Base-by-base conservation (phyloP, 2,888 invertebrate species). In the Ischnura elegans region DNA sequence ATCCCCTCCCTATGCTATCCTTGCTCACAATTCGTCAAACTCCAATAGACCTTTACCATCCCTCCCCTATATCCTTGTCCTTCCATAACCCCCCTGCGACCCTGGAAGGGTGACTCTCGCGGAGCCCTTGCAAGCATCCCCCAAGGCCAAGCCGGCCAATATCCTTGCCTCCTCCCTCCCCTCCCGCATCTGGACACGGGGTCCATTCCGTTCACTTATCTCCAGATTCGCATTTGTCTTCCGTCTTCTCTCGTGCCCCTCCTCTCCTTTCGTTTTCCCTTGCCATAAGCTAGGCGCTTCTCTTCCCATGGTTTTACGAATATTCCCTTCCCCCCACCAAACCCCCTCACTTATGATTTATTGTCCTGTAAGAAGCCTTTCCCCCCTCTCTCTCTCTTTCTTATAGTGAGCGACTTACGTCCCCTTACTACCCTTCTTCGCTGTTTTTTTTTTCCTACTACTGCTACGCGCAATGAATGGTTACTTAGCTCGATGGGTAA, bases 181-280 rank as follows among this genome's bases (percentile, higher is more conserved):
- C 61, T n/a, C 61, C 2, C 10, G 8, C 21, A 61, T 29, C 87
- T n/a, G 13, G 85, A 86, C 86, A 25, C 36, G 43, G 76, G 61
- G 90, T 90, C 90, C 90, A 90, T 90, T 61, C 61, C 90, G 90
- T 90, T 90, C 90, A 90, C 90, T 90, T 90, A 90, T 90, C 90
- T 90, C 43, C 66, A 61, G 90, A 90, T 90, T 90, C 90, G 61
- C 55, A 90, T 90, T 90, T 90, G 90, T 90, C 90, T 90, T 90
- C 90, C 61, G 55, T n/a, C n/a, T n/a, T n/a, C n/a, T n/a, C n/a
- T n/a, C n/a, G n/a, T n/a, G n/a, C 43, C 90, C 43, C 61, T n/a
- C 90, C 61, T 8, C 21, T 6, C 61, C 61, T 61, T n/a, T 21
- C 21, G 55, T 21, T 55, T 61, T 43, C 19, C 61, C 42, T 42